Percentiles rank a stretch among this genome's conserved stretches.
phyloP scores from a whole-genome alignment of 2,888 invertebrate genomes.

The Lasioglossum leucozonium region DNA sequence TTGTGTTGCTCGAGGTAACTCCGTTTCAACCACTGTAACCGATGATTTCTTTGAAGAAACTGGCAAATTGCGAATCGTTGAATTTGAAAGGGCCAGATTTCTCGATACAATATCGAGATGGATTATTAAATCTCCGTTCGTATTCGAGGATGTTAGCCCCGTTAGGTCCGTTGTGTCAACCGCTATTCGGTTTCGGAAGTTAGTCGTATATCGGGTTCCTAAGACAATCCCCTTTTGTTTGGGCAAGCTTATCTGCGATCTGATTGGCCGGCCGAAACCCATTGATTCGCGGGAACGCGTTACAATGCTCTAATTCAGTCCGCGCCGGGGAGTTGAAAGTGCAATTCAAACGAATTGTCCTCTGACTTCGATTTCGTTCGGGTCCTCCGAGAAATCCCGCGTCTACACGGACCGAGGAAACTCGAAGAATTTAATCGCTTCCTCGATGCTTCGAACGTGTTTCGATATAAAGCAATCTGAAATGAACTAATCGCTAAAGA shows the following conservation, averaged over 20 bases:
- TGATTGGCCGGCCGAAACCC: background rate
- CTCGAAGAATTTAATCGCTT: background rate
- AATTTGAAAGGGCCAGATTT: background rate
- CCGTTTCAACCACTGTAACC: background rate
- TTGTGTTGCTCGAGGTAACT: background rate
- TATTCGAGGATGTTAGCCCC: background rate
- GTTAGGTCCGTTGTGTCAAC: constrained; percentile 5
- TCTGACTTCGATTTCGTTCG: constrained; percentile 21
- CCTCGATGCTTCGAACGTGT: background rate
- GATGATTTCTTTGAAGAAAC: background rate
- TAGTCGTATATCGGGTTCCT: background rate
- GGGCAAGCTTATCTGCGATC: constrained; percentile 25
- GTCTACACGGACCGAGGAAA: background rate
- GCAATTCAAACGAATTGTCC: constrained; percentile 14
- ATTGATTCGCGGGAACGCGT: constrained; percentile 12
- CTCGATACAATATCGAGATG: background rate
- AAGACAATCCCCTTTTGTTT: constrained; percentile 21
- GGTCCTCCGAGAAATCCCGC: background rate
- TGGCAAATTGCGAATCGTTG: background rate
- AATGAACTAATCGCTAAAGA: background rate
- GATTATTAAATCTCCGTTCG: background rate
- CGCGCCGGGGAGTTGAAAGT: background rate
- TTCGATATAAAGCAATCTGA: background rate
- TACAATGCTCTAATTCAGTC: constrained; percentile 15
- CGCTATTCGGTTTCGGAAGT: background rate